Evolutionary conservation across 2,888 invertebrate species (phyloP), one percentile per base, ranked within the genome.

Genomic region (Xestobium rufovillosum): DNA sequence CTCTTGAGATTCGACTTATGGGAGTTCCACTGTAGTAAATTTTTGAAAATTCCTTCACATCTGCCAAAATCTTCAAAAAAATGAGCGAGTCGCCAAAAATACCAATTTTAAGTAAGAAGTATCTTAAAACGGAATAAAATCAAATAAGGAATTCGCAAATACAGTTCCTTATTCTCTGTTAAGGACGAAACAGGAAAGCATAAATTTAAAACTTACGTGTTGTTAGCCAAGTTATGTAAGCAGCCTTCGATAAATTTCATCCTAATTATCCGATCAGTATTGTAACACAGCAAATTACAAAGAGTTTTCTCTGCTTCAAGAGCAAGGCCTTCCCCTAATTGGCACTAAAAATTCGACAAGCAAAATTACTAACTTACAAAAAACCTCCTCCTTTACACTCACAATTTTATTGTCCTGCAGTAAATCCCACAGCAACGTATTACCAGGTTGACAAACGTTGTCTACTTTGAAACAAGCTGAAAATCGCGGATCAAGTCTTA

Each of bases 241-340:
- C 92, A 92, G 4, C 92, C 94, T 64, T 94, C 92, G 47, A 95
- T 92, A 57, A 95, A 95, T 66, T 92, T 91, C 67, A 90, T 89
- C 37, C 90, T 74, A 46, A 94, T 87, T 43, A 85, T 75, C 48
- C 87, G 82, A 62, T 94, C 92, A 2, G 88, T 87, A 55, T 86
- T 90, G 57, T 87, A 92, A 59, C 91, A 91, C 1, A 95, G 71
- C 14, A 94, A 68, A 49, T 88, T 88, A 51, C 88, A 89, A 0
- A 95, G 69, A 2, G 89, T 88, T 55, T 94, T 94, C 62, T 95
- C 94, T 1, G 92, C 91, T 67, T 94, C 94, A n/a, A 86, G 63
- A 0, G 89, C 90, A 34, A 95, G 66, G 1, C 92, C 90, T 66
- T 94, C 94, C 0, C 91, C 88, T 3, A 94, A 67, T 59, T 85